Evolutionary conservation across 2,888 invertebrate species (phyloP).

Genomic region (Trisateles emortualis): DNA sequence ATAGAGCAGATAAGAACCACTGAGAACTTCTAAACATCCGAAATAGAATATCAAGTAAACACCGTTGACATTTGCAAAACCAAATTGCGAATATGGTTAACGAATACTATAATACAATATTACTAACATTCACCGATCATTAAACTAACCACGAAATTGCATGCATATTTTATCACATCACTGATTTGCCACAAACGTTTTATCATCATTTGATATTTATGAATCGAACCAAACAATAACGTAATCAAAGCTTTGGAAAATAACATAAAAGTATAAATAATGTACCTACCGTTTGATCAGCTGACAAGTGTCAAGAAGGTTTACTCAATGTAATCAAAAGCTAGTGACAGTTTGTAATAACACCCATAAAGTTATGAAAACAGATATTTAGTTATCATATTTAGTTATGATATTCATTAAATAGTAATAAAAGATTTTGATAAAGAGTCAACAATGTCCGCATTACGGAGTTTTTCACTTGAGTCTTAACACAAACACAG

Average conservation of each 20-base stretch:
- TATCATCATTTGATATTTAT: slow-evolving; percentile 14
- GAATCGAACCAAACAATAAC: slow-evolving; percentile 4
- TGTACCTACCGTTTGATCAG: slow-evolving; percentile 52
- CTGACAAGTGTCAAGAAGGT: slow-evolving; percentile 51
- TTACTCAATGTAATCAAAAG: slow-evolving; percentile 46
- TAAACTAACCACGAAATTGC: slow-evolving; percentile 12
- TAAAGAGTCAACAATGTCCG: slow-evolving; percentile 28
- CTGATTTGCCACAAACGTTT: slow-evolving; percentile 13
- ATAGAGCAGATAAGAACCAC: no score
- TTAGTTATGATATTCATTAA: slow-evolving; percentile 48
- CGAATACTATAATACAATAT: neutral
- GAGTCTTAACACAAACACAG: slow-evolving; percentile 41
- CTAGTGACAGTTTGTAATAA: slow-evolving; percentile 44
- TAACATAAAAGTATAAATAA: neutral
- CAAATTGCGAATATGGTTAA: neutral
- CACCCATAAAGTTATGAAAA: slow-evolving; percentile 40
- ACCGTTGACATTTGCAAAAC: neutral
- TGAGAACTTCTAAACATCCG: no score
- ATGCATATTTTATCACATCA: slow-evolving; percentile 16
- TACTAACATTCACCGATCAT: slow-evolving; percentile 2
- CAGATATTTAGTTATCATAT: no score
- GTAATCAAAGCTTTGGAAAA: slow-evolving; percentile 5
- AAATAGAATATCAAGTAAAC: no score
- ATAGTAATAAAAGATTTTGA: slow-evolving; percentile 42
- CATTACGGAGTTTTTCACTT: slow-evolving; percentile 37